Evolutionary conservation across 2,113 vertebrate species (phyloP), one percentile per base, ranked within the genome.

Genomic region (Pelodiscus sinensis): DNA sequence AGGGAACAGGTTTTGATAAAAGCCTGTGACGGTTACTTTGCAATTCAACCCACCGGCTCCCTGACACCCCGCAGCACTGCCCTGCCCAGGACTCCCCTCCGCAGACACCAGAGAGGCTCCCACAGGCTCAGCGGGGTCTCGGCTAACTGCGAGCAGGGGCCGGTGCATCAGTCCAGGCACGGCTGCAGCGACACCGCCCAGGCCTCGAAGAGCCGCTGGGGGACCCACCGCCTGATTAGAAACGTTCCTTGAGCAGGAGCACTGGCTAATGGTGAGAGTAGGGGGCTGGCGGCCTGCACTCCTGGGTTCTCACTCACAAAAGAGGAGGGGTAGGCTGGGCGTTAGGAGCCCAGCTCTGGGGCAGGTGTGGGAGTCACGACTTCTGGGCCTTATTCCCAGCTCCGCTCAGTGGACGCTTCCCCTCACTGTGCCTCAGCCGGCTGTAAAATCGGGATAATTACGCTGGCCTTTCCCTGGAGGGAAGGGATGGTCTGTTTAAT

Each of bases 1-100:
- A 96, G 96, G 96, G 94, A 97, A 97, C 97, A 84, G 92, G 95
- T 97, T 97, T 96, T 97, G 94, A 97, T 97, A 96, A 92, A 95
- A 96, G 95, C 96, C 93, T 92, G 92, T 95, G 95, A 97, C 93
- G 89, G 92, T 92, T 93, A 93, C 90, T 96, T 93, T 9, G 19
- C 29, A 90, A 95, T 91, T 96, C 95, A 95, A 94, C 94, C 96
- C 97, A 96, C 95, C 95, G 52, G 25, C 24, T 55, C 79, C 51
- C 52, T 21, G 51, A 31, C 22, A 18, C 52, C 79, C 29, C 25
- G 29, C 50, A 19, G 4, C 9, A 6, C 77, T 27, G 31, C 65
- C 65, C 65, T 21, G 4, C 15, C 31, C 65, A 19, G n/a, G 65
- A 18, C 27, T 8, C 78, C 79, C 52, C 51, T 8, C 29, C 5